These are phyloP conservation scores for Pangasius larnaudii DNA, from an alignment of 2,797 vertebrate genomes.

Conservation along the genomic window DNA sequence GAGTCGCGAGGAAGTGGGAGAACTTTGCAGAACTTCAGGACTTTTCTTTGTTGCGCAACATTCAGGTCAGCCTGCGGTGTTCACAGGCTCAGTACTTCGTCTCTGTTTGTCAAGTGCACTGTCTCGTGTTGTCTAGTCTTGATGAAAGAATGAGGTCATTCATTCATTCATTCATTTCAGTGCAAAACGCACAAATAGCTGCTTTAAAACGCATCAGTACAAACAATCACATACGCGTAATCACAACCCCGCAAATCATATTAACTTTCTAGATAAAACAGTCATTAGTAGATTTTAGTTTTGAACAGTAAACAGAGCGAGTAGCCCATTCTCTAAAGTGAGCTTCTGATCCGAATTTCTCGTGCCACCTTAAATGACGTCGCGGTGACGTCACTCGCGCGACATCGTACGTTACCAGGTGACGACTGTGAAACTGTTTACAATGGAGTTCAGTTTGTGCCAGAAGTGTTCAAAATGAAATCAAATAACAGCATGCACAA, in stretches of 20 bases:
- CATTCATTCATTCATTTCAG: neutral
- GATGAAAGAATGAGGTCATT: neutral
- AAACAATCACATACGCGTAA: neutral
- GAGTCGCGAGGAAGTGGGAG: neutral
- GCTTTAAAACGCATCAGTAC: neutral
- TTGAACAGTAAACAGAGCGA: too few species aligned
- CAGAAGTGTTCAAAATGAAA: neutral
- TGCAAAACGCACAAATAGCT: too few species aligned
- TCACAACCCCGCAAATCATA: neutral
- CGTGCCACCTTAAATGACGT: neutral
- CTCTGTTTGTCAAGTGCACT: too few species aligned
- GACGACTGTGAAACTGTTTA: too few species aligned
- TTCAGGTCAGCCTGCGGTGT: neutral
- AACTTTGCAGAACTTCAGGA: neutral
- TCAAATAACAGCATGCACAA: neutral
- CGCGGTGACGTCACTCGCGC: conserved; percentile 3
- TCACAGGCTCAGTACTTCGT: neutral
- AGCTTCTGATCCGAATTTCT: neutral
- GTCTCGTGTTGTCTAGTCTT: too few species aligned
- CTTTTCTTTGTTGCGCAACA: neutral
- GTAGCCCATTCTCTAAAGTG: too few species aligned
- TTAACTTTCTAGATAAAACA: neutral
- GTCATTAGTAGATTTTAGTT: neutral
- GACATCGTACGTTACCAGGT: neutral
- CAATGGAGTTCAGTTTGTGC: neutral